Evolutionary conservation across 2,888 invertebrate genomes (phyloP), one percentile per base, ranked within the genome.

Genomic region (Iphiclides podalirius): DNA sequence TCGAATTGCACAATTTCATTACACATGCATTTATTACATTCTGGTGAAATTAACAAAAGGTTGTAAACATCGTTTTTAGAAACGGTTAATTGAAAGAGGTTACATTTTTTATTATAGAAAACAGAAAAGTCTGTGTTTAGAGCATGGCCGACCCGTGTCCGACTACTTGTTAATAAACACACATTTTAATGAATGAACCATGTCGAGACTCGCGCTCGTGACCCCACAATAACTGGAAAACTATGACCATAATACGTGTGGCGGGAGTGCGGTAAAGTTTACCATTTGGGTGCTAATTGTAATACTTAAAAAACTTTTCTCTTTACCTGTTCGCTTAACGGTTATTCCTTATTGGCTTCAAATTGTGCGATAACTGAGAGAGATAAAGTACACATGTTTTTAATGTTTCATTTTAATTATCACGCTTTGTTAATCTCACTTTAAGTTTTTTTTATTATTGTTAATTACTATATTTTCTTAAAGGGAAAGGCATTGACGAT

Each of bases 131-230:
- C 20, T 6, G 20, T 20, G 20, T 17, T 16, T 45, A 14, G 46
- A 20, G 39, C 11, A 13, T 11, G 4, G n/a, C 31, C n/a, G n/a
- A 11, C 31, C 14, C 23, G 33, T 13, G 17, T 11, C 20, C 33
- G 11, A 16, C 31, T 16, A 28, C 40, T 35, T 40, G 26, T 40
- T 47, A 58, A 67, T 59, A 64, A 57, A 64, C 70, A 73, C 75
- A 75, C 75, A 80, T 73, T 77, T 80, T 80, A 79, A 82, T 82
- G 80, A 82, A 82, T 82, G 82, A 79, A 82, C 75, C 68, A 67
- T 68, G 67, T 66, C 68, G 65, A 64, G 51, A 67, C 70, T 67
- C 64, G 63, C 66, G 63, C 70, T 74, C 71, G 64, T 78, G 66
- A 71, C 72, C 70, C 77, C 75, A 78, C 79, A 79, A 75, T 42